These are phyloP conservation scores for Lithophane ornitopus DNA, from an alignment of 2,888 invertebrate genomes.

Conservation along the genomic window DNA sequence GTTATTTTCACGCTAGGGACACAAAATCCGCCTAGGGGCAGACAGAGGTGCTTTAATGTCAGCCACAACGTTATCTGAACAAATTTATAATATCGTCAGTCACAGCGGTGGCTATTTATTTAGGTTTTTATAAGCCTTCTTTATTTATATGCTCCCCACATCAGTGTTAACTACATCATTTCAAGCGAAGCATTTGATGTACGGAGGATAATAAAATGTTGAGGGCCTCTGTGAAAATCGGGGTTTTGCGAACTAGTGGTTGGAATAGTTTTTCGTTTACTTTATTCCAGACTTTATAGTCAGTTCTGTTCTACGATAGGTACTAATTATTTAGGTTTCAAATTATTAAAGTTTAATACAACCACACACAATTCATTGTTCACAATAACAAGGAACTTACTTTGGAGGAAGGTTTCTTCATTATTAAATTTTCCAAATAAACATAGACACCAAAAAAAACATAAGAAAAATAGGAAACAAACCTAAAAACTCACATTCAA, in stretches of 20 bases:
- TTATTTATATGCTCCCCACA: conserved; percentile 47
- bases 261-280: conserved; percentile 27
- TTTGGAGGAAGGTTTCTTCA: not conserved
- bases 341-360: not conserved
- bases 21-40: conserved; percentile 55
- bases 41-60: conserved; percentile 64
- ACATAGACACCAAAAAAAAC: not conserved
- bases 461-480: not conserved
- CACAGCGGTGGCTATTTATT: conserved; percentile 57
- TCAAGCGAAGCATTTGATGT: conserved; percentile 54
- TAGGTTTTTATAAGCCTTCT: conserved; percentile 62
- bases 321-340: not conserved
- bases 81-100: conserved; percentile 66
- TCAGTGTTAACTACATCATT: conserved; percentile 59
- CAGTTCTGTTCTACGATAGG: not conserved
- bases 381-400: not conserved
- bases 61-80: conserved; percentile 65
- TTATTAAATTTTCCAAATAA: not conserved
- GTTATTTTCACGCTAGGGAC: conserved; percentile 53
- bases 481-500: not conserved
- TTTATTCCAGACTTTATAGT: conserved; percentile 23
- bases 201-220: conserved; percentile 53
- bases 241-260: conserved; percentile 16
- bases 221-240: conserved; percentile 38
- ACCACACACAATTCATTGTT: too few species aligned